Conservation (phyloP, 2,797 vertebrate genomes). For the Melopsittacus undulatus region DNA sequence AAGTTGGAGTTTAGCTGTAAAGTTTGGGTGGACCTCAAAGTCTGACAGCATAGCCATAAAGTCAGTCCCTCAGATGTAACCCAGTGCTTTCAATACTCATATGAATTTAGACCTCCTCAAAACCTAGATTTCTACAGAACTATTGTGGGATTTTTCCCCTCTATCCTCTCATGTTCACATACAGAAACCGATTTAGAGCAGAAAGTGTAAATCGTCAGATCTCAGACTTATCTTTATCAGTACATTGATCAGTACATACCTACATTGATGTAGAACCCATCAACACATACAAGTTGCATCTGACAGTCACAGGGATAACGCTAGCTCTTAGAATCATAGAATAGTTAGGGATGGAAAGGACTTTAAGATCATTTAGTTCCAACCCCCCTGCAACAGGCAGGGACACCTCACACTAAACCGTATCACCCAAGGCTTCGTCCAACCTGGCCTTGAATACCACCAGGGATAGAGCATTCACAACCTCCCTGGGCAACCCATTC, state of each 20-base stretch:
- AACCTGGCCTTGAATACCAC: too few species aligned
- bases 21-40: neutral
- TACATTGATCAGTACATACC: too few species aligned
- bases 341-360: too few species aligned
- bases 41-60: neutral
- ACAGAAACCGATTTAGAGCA: neutral
- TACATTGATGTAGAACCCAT: neutral
- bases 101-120: neutral
- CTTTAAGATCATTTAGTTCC: too few species aligned
- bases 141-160: neutral
- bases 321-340: neutral
- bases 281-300: neutral
- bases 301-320: neutral
- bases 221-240: neutral
- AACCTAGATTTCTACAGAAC: neutral
- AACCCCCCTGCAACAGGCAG: too few species aligned
- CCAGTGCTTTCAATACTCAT: neutral
- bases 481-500: too few species aligned
- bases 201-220: neutral
- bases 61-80: neutral
- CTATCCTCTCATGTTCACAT: neutral
- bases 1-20: neutral
- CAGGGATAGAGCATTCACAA: too few species aligned
- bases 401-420: too few species aligned
- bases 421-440: too few species aligned